These are phyloP conservation scores for Zaprionus vittiger DNA, from an alignment of 1,140 invertebrate species.

Conservation along the genomic window DNA sequence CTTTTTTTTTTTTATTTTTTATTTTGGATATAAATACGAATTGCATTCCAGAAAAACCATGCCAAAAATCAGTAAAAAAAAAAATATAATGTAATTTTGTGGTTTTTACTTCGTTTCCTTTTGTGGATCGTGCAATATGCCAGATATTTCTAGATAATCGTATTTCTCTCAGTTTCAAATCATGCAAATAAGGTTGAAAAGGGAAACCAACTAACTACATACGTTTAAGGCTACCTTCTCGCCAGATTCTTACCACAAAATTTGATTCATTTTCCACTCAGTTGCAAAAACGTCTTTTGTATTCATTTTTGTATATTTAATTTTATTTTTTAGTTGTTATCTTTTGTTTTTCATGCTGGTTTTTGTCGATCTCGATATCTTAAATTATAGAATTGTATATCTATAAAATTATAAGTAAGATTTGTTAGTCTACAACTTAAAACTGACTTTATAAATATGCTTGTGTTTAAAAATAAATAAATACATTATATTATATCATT, in stretches of 20 bases:
- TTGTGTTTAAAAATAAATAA: constrained; percentile 64
- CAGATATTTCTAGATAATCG: constrained; percentile 16
- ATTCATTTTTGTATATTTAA: constrained; percentile 68
- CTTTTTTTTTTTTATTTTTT: constrained; percentile 1
- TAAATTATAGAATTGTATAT: constrained; percentile 41
- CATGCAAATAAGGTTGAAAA: constrained; percentile 49
- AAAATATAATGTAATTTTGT: constrained; percentile 39
- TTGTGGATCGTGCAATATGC: constrained; percentile 60
- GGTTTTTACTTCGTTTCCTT: constrained; percentile 21
- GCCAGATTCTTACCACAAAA: constrained; percentile 57
- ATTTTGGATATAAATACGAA: constrained; percentile 28
- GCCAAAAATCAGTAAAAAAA: constrained; percentile 47
- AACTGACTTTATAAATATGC: constrained; percentile 63
- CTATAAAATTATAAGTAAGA: constrained; percentile 44
- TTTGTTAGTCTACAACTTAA: constrained; percentile 67
- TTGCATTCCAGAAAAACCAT: constrained; percentile 57
- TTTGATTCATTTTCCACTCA: constrained; percentile 18
- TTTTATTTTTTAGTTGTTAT: constrained; percentile 57
- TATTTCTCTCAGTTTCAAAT: constrained; percentile 21
- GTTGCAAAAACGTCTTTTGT: constrained; percentile 41
- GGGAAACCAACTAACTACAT: constrained; percentile 25
- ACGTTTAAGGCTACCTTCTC: constrained; percentile 17
- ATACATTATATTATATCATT: constrained; percentile 56
- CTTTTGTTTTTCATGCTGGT: constrained; percentile 63
- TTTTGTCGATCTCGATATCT: constrained; percentile 38